Evolutionary conservation across 2,113 vertebrate species (phyloP).

Genomic region (Melierax canorus): DNA sequence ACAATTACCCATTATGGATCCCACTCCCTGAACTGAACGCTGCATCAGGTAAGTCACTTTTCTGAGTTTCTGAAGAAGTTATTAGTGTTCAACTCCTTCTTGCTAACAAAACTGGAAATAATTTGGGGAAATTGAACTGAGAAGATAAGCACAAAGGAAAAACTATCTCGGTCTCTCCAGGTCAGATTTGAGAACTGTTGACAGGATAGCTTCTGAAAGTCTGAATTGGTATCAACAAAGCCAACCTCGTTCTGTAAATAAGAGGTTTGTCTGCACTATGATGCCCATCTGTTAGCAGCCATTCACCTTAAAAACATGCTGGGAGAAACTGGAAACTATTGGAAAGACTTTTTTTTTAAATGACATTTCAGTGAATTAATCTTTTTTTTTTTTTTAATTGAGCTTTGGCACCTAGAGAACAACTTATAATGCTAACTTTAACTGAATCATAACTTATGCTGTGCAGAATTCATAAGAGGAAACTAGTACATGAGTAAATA

Average conservation of each 20-base stretch:
- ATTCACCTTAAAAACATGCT: not conserved
- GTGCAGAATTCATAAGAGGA: not conserved
- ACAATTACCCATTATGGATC: not conserved
- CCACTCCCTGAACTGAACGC: not conserved
- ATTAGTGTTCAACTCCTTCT: not conserved
- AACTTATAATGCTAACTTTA: not conserved
- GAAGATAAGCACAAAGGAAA: not conserved
- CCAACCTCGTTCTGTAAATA: not conserved
- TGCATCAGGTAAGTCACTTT: not conserved
- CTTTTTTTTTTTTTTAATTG: not conserved
- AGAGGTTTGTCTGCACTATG: not conserved
- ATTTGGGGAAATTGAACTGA: not conserved
- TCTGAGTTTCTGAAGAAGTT: not conserved
- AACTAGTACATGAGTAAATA: not conserved
- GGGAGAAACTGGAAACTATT: not conserved
- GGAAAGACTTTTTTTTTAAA: not conserved
- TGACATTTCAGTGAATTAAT: not conserved
- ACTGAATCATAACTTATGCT: not conserved
- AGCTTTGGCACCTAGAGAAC: not conserved
- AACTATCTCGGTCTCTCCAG: not conserved
- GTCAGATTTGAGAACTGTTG: not conserved
- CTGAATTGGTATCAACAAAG: not conserved
- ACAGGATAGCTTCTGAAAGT: not conserved
- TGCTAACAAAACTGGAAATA: not conserved
- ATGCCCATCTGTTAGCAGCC: not conserved